phyloP scores from a whole-genome alignment of 1,140 invertebrate species.

The Polypedilum pembai region DNA sequence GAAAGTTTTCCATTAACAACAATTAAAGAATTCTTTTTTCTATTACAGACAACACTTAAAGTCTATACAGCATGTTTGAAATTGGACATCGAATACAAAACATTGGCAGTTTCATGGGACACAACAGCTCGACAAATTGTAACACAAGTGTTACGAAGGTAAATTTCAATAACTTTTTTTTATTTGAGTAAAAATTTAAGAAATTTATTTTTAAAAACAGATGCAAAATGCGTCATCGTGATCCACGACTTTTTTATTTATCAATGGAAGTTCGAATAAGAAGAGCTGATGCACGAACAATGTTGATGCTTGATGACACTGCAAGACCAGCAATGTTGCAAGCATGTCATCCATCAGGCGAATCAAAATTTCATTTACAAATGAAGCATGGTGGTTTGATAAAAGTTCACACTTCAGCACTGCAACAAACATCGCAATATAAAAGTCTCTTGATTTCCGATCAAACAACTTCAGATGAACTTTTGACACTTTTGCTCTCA shows the following conservation, averaged over 20 bases:
- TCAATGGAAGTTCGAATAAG: conserved; percentile 87
- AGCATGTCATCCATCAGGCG: conserved; percentile 83
- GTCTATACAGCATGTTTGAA: conserved; percentile 81
- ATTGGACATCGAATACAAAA: conserved; percentile 90
- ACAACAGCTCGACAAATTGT: conserved; percentile 82
- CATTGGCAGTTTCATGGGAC: conserved; percentile 73
- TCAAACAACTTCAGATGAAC: conserved; percentile 79
- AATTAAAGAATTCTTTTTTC: conserved; percentile 34
- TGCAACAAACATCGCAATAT: conserved; percentile 86
- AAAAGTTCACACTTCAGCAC: conserved; percentile 81
- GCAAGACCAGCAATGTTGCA: conserved; percentile 79
- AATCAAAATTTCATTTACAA: conserved; percentile 82
- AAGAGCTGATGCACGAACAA: conserved; percentile 68
- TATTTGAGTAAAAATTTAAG: neutral
- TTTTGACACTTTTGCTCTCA: conserved; percentile 74
- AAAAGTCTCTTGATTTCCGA: conserved; percentile 85
- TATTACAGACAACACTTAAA: conserved; percentile 80
- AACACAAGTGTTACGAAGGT: conserved; percentile 74
- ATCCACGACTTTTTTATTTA: conserved; percentile 85
- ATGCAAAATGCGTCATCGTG: conserved; percentile 75
- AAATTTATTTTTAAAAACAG: conserved; percentile 25
- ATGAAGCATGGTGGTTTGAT: conserved; percentile 76
- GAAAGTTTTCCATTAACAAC: neutral
- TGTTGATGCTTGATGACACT: conserved; percentile 79
- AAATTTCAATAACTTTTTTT: conserved; percentile 36